phyloP scores from a whole-genome alignment of 2,113 vertebrate genomes.

The Nipponia nippon region DNA sequence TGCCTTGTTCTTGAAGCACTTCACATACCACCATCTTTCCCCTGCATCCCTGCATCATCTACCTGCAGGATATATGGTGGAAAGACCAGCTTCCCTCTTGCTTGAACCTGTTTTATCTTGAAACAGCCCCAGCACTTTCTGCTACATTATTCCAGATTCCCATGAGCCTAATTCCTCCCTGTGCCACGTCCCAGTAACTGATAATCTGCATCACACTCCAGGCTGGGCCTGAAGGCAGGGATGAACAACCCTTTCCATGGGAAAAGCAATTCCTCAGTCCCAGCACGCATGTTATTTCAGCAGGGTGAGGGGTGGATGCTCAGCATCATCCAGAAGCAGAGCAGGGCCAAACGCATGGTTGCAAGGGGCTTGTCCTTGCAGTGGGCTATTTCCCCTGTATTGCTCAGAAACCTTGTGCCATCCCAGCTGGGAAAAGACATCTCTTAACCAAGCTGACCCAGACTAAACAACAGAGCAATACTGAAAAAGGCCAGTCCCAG shows the following conservation, averaged over 20 bases:
- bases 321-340: not conserved
- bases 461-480: not conserved
- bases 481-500: not conserved
- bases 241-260: not conserved
- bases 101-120: not conserved
- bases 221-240: not conserved
- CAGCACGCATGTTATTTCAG: accelerated
- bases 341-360: not conserved
- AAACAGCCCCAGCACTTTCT: not conserved
- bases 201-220: not conserved
- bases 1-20: not conserved
- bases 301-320: not conserved
- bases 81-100: not conserved
- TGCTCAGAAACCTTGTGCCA: not conserved
- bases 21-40: not conserved
- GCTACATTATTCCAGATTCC: not conserved
- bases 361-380: not conserved
- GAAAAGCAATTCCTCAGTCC: not conserved
- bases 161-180: not conserved
- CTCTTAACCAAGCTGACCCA: not conserved
- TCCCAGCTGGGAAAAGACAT: not conserved
- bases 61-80: not conserved
- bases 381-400: not conserved
- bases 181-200: accelerated
- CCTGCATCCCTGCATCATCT: not conserved